A percentile compares a stretch with the other conserved stretches of the same genome.
Evolutionary conservation across 2,888 invertebrate genomes (phyloP).

Genomic region (Leptopilina myrica): DNA sequence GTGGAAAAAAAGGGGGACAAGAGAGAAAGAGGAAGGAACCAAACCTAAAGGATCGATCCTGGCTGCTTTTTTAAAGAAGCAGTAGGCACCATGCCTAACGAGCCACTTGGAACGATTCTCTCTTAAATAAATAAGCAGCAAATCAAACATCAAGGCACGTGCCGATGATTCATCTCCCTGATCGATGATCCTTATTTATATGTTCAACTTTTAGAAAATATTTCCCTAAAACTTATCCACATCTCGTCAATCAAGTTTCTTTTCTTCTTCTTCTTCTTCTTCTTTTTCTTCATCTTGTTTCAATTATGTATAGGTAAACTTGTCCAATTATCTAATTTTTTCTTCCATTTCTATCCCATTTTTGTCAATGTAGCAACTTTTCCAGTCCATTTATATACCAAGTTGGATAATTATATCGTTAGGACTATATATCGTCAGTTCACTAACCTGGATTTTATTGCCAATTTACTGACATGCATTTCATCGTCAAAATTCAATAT

Average conservation of each 20-base stretch:
- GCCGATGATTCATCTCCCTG: conserved; percentile 36
- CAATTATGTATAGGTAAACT: too few species aligned
- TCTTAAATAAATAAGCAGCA: conserved; percentile 38
- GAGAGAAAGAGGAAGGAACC: conserved; percentile 52
- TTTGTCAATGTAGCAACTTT: too few species aligned
- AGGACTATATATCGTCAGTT: too few species aligned
- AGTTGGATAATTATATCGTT: too few species aligned
- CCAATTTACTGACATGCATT: too few species aligned
- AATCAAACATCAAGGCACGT: conserved; percentile 38
- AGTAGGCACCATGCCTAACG: conserved; percentile 42
- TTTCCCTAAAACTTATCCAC: neutral
- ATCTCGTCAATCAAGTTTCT: neutral
- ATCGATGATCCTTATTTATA: conserved; percentile 26
- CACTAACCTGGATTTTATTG: too few species aligned
- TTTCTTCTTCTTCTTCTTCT: neutral
- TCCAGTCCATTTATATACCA: too few species aligned
- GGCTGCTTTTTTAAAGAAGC: conserved; percentile 47
- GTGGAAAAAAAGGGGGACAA: neutral
- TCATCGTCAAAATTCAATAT: too few species aligned
- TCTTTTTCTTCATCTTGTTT: too few species aligned
- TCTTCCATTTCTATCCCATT: too few species aligned
- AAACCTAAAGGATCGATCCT: conserved; percentile 56
- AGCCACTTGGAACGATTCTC: conserved; percentile 10
- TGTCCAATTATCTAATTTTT: too few species aligned
- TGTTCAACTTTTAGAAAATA: conserved; percentile 9